Conservation (phyloP, 2,888 invertebrate species). For the Chloroclystis v-ata region DNA sequence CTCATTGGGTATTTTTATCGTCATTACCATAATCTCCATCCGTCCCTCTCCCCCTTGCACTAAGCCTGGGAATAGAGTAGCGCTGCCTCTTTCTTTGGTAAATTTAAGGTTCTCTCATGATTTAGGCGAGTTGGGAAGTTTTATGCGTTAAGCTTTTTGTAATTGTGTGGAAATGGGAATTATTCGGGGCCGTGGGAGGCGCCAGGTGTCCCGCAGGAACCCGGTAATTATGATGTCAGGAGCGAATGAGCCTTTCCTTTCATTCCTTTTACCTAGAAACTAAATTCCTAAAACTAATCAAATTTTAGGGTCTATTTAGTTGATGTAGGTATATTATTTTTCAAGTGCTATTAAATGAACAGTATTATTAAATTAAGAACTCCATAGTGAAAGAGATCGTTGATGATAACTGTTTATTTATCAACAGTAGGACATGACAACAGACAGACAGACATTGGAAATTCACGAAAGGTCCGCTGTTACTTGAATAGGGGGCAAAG, state of each 20-base stretch:
- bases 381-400: too few species aligned
- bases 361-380: too few species aligned
- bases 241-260: neutral
- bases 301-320: too few species aligned
- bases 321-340: too few species aligned
- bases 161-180: constrained; percentile 45
- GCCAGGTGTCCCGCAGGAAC: constrained; percentile 5
- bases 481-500: too few species aligned
- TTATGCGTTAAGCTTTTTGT: constrained; percentile 55
- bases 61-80: constrained; percentile 19
- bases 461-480: too few species aligned
- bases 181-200: constrained; percentile 8
- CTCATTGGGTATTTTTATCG: constrained; percentile 70
- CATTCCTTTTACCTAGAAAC: too few species aligned
- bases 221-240: neutral
- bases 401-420: too few species aligned
- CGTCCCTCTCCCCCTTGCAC: constrained; percentile 44
- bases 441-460: too few species aligned
- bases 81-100: constrained; percentile 44
- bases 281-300: too few species aligned
- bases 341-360: too few species aligned
- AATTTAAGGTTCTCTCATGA: constrained; percentile 64
- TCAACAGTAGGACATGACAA: too few species aligned
- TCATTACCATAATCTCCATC: constrained; percentile 68
- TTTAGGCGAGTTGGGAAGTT: constrained; percentile 51